Conservation (phyloP, 2,797 vertebrate species). For the Mormyrus hasselquistii region DNA sequence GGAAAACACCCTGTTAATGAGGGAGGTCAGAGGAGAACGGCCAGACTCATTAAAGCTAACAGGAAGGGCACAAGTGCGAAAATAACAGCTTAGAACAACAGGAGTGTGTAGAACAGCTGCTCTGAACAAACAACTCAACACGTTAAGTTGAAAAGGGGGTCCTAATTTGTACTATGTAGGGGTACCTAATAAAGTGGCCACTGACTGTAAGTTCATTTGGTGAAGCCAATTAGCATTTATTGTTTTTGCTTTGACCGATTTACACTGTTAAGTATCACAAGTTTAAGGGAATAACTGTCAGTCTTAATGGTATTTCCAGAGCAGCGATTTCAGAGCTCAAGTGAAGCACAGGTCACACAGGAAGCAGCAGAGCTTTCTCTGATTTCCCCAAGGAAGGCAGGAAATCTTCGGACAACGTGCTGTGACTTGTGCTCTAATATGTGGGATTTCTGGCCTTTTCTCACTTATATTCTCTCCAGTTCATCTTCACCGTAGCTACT, state of each 20-base stretch:
- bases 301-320: neutral
- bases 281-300: neutral
- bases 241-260: neutral
- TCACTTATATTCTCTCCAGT: neutral
- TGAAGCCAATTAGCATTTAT: neutral
- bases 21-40: neutral
- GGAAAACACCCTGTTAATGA: neutral
- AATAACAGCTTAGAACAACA: neutral
- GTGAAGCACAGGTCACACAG: neutral
- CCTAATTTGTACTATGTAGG: neutral
- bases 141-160: neutral
- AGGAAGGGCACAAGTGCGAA: neutral
- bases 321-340: neutral
- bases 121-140: neutral
- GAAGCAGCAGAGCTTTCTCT: neutral
- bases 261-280: neutral
- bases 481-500: neutral
- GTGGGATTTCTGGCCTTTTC: neutral
- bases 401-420: neutral
- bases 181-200: neutral
- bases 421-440: constrained; percentile 1
- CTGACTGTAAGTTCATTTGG: neutral
- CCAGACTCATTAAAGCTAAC: neutral
- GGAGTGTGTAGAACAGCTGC: neutral
- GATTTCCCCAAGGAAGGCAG: constrained; percentile 1